These are phyloP conservation scores for Platichthys flesus DNA, from an alignment of 2,113 vertebrate genomes.

Conservation along the genomic window DNA sequence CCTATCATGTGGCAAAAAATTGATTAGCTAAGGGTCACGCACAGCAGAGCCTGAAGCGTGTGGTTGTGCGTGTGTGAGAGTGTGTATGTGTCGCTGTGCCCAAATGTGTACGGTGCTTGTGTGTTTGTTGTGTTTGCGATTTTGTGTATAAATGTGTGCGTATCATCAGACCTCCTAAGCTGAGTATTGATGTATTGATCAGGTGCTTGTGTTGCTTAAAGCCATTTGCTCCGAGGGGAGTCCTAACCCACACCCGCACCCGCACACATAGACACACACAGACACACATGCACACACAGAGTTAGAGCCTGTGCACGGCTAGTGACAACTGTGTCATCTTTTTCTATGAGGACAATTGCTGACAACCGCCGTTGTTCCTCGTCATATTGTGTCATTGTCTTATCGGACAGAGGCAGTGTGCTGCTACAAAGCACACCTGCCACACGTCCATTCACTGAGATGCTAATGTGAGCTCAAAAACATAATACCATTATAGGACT, in stretches of 20 bases:
- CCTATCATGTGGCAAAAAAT: slow-evolving; percentile 77
- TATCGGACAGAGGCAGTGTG: slow-evolving; percentile 69
- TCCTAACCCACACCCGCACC: slow-evolving; percentile 57
- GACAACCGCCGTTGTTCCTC: slow-evolving; percentile 71
- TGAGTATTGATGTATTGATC: slow-evolving; percentile 87
- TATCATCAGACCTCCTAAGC: slow-evolving; percentile 82
- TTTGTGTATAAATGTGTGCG: slow-evolving; percentile 55
- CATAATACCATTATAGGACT: slow-evolving; percentile 70
- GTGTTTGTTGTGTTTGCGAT: slow-evolving; percentile 40
- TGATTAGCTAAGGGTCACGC: slow-evolving; percentile 80
- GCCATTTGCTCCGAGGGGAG: slow-evolving; percentile 79
- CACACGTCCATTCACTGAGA: slow-evolving; percentile 72
- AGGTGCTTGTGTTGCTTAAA: slow-evolving; percentile 81
- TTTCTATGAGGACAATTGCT: slow-evolving; percentile 74
- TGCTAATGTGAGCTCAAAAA: slow-evolving; percentile 73
- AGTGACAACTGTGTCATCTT: slow-evolving; percentile 80
- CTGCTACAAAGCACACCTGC: slow-evolving; percentile 78
- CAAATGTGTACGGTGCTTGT: not conserved
- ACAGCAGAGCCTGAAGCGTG: slow-evolving; percentile 57
- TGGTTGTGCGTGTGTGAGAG: not conserved
- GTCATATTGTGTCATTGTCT: slow-evolving; percentile 80
- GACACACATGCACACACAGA: slow-evolving; percentile 38
- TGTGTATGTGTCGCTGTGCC: not conserved
- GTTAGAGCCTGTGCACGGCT: slow-evolving; percentile 23
- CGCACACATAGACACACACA: slow-evolving; percentile 39